Percentiles rank a stretch among this genome's conserved stretches.
These are phyloP conservation scores for Candidula unifasciata DNA, from an alignment of 2,888 invertebrate species.

Conservation along the genomic window DNA sequence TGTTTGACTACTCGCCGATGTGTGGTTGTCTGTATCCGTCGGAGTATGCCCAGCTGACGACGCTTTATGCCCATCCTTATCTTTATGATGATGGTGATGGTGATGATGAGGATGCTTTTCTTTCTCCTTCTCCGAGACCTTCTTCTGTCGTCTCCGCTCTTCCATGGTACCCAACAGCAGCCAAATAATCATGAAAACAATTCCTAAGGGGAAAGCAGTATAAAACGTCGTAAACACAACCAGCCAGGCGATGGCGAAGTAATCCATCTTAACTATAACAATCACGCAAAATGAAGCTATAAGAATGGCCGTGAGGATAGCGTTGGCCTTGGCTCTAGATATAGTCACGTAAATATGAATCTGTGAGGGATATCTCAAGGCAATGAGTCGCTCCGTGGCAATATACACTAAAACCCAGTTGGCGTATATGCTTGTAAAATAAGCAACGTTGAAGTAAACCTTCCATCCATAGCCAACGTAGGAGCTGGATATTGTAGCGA, in stretches of 20 bases:
- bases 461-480: not conserved
- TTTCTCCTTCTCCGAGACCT: not conserved
- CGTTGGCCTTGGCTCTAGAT: constrained; percentile 30
- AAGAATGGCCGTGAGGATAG: constrained; percentile 23
- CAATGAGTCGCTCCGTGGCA: constrained; percentile 34
- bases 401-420: constrained; percentile 43
- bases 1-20: not conserved
- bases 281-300: constrained; percentile 30
- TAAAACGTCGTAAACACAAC: constrained; percentile 43
- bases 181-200: constrained; percentile 30
- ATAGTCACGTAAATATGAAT: constrained; percentile 19
- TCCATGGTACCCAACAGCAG: constrained; percentile 14
- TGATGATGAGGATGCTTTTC: constrained; percentile 5
- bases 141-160: constrained; percentile 6
- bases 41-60: not conserved
- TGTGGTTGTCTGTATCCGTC: not conserved
- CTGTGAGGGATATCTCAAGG: constrained; percentile 24
- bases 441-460: constrained; percentile 33
- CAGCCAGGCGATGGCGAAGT: constrained; percentile 40
- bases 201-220: constrained; percentile 26
- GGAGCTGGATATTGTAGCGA: not conserved
- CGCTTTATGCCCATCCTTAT: not conserved
- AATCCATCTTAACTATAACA: constrained; percentile 38
- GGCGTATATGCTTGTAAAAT: constrained; percentile 42
- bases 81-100: not conserved